Evolutionary conservation across 2,797 vertebrate genomes (phyloP), one percentile per base, ranked within the genome.

Genomic region (Pseudochaenichthys georgianus): DNA sequence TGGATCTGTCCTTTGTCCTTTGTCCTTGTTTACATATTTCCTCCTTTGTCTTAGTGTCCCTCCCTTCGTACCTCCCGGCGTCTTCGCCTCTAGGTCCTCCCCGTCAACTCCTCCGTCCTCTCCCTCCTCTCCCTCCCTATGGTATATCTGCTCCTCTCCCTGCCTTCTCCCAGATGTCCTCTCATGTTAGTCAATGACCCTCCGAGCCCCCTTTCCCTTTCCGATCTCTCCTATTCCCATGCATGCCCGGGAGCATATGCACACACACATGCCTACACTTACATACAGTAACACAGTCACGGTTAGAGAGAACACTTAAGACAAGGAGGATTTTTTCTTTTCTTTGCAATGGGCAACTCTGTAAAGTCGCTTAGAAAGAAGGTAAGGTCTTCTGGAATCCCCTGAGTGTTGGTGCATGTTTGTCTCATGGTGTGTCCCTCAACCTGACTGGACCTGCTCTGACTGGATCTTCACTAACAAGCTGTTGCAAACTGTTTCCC

Each of bases 311-410:
- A 89, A 90, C 75, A 93, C 90, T 87, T 88, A 92, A 89, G 88
- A 81, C 77, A 85, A 82, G 85, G 77, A 85, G 80, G 71, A 81
- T 58, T 77, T 38, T 38, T 55, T 55, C 46, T 50, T 81, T 28
- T 28, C 28, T 28, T 63, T 78, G 88, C 90, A 82, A 99, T 99
- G 98, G 98, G 98, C 89, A 99, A 99, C 96, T 99, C 97, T 94
- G 96, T 99, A 94, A 98, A 98, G 95, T 97, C 97, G 87, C 95
- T 99, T 89, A 97, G 96, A 96, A 97, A 97, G 94, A 99, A 99
- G 98, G 98, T 99, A 99, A 92, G 66, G 50, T 88, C 64, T 80
- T 42, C 73, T 45, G 81, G 59, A 79, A 65, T 70, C 50, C 71
- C 69, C 48, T 64, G 69, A 64, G 58, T 84, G 63, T 73, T 77